phyloP scores from a whole-genome alignment of 2,888 invertebrate genomes.

The Agrilus cyanescens region DNA sequence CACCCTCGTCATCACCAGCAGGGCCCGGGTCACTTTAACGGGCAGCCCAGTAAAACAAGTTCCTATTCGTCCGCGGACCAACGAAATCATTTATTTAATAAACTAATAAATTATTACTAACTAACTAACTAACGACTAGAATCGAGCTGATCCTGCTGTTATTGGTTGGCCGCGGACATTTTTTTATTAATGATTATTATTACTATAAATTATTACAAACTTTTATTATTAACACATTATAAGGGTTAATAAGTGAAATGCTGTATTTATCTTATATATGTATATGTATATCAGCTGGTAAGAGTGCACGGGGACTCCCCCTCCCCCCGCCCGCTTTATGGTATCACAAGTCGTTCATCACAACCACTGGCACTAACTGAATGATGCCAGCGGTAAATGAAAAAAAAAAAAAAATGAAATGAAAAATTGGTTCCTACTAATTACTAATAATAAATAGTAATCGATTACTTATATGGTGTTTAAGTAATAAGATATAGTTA shows the following conservation, averaged over 20 bases:
- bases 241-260: conserved; percentile 37
- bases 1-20: conserved; percentile 27
- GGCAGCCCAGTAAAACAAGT: conserved; percentile 39
- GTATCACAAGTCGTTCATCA: conserved; percentile 20
- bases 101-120: conserved; percentile 3
- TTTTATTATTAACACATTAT: conserved; percentile 35
- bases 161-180: conserved; percentile 30
- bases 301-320: conserved; percentile 24
- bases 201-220: conserved; percentile 34
- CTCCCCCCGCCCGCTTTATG: conserved; percentile 25
- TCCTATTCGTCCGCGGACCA: conserved; percentile 34
- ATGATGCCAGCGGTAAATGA: conserved; percentile 28
- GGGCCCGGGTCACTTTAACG: conserved; percentile 34
- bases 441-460: conserved; percentile 35
- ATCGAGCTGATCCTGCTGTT: conserved; percentile 16
- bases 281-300: conserved; percentile 38
- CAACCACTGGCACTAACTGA: conserved; percentile 21
- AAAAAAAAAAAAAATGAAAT: conserved; percentile 20
- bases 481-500: conserved; percentile 38
- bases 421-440: conserved; percentile 40
- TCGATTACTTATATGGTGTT: conserved; percentile 34
- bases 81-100: conserved; percentile 9
- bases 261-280: conserved; percentile 39
- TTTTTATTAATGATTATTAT: conserved; percentile 35
- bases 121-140: background rate